Base-by-base conservation (phyloP, 1,140 invertebrate species). In the Drosophila sp. region DNA sequence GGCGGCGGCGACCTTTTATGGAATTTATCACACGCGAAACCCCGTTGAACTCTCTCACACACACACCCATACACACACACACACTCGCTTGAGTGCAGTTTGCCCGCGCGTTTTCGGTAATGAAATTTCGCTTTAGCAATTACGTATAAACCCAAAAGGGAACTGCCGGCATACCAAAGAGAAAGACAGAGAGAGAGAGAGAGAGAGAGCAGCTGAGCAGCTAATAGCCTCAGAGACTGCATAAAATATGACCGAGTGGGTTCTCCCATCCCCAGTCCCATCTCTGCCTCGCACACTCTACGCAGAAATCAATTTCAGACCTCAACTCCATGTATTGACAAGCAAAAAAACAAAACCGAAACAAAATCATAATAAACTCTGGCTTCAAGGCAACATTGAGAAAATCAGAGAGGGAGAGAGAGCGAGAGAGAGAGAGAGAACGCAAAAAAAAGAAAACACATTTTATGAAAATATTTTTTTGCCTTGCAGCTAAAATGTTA, bases 401-500 rank as follows among this genome's bases (percentile, higher is more conserved):
- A 23, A 57, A n/a, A 55, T 29, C 8, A 47, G 29, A 10, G 47
- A 10, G 33, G 7, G 33, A 1, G 1, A 35, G 35, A 8, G 54
- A 58, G 50, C 7, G 38, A 25, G 11, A 7, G 62, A 40, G 40
- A 60, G 11, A 57, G 55, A 55, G 54, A 50, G 35, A 55, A 55
- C 6, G 25, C 38, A 30, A 40, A 54, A 74, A 73, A 40, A 64
- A 60, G 66, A 69, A 77, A 56, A 72, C 38, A 79, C 63, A 79
- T 69, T 83, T 83, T 83, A 58, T 61, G 66, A 76, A 83, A 79
- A 79, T 84, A 79, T 83, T 76, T 66, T 56, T 63, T 58, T 83
- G 76, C 72, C 80, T 70, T 64, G 76, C 80, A 84, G 80, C 80
- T 83, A 83, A 83, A 83, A 83, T 83, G 76, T 83, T 83, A 83